A percentile compares a stretch with the other conserved stretches of the same genome.
Conservation (phyloP, 2,797 vertebrate genomes). For the Sciurus carolinensis region DNA sequence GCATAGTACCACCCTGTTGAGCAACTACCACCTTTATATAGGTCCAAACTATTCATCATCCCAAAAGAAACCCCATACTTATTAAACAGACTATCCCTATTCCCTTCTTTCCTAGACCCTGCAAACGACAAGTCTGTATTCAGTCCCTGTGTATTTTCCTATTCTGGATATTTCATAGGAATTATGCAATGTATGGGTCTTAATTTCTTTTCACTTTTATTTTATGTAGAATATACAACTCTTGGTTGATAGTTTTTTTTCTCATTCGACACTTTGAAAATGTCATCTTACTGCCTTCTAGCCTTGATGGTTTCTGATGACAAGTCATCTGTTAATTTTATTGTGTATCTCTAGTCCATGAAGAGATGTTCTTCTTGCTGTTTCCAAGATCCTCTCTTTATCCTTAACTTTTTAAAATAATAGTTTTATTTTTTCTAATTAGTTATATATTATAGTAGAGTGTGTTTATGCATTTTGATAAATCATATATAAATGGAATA, state of each 20-base stretch:
- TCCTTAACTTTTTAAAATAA: background rate
- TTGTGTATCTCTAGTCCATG: background rate
- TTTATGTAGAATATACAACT: background rate
- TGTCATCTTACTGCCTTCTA: background rate
- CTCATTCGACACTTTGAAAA: background rate
- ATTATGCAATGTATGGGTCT: background rate
- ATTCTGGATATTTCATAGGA: background rate
- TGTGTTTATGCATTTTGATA: no score
- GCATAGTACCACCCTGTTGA: background rate
- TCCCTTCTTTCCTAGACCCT: background rate
- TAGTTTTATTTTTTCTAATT: no score
- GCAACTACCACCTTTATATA: background rate
- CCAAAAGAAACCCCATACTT: background rate
- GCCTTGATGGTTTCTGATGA: background rate
- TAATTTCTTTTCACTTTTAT: background rate
- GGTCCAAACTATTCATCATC: background rate
- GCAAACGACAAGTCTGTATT: background rate
- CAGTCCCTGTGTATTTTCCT: background rate
- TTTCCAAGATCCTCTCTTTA: background rate
- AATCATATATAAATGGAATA: no score
- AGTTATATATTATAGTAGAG: no score
- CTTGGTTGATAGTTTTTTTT: background rate
- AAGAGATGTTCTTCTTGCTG: background rate
- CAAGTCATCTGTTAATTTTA: background rate
- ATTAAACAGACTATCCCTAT: background rate